Base-by-base conservation (phyloP, 2,888 invertebrate species). In the Drymonia ruficornis region DNA sequence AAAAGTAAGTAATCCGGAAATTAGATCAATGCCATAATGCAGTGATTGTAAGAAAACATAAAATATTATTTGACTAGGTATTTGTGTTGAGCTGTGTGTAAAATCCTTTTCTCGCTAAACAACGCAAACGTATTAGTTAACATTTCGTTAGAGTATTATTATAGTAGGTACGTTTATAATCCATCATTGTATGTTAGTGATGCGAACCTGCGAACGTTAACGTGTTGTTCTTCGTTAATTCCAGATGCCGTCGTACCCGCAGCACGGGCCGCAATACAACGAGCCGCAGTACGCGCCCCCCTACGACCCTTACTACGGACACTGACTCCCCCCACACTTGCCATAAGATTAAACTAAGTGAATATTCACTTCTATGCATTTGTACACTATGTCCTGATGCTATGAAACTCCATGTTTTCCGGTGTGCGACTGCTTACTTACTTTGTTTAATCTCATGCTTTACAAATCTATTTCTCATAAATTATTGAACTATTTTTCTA, bases 301-400 rank as follows among this genome's bases (percentile, higher is more conserved):
- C 23, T 84, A 91, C 71, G 89, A 91, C 60, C 89, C 88, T 44
- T 90, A 91, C 65, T 83, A 90, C 52, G 89, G 86, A 46, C 79
- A 84, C 51, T 88, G 69, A 80, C 18, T 31, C 13, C 34, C 16
- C 36, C 28, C 15, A 6, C n/a, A 38, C 23, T 6, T 23, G 7
- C 8, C 0, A 38, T 15, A 38, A 38, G 38, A 38, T 31, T 13
- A 36, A 11, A 1, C 11, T 12, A 1, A 34, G 12, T 34, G 31
- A 11, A 12, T 34, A 11, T 28, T 5, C 5, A 5, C 28, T 28
- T 28, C 2, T 28, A 8, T 28, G 8, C 1, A 28, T 28, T n/a
- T n/a, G n/a, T n/a, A n/a, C n/a, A n/a, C n/a, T n/a, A n/a, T n/a
- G n/a, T n/a, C n/a, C n/a, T n/a, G 1, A 23, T 4, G 23, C 23